Percentiles rank a stretch among this genome's conserved stretches.
Evolutionary conservation across 2,888 invertebrate genomes (phyloP).

Genomic region (Coecobrya sp.): DNA sequence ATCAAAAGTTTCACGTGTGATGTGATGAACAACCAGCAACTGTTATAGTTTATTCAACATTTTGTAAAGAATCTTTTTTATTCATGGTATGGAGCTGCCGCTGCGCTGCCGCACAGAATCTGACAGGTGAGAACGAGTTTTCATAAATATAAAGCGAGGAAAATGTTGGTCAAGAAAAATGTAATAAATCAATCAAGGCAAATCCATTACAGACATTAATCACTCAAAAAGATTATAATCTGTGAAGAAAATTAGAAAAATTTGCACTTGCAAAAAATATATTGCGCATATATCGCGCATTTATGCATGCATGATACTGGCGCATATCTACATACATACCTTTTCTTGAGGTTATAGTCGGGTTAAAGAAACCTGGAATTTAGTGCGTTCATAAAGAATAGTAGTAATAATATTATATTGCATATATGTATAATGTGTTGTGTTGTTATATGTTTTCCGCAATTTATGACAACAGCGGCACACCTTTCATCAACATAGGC

Average conservation of each 20-base stretch:
- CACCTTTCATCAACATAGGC: slow-evolving; percentile 76
- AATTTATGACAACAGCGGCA: slow-evolving; percentile 79
- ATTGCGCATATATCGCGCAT: background rate
- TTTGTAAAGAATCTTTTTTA: background rate
- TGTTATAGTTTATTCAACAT: slow-evolving; percentile 42
- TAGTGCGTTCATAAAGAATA: slow-evolving; percentile 62
- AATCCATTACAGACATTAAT: slow-evolving; percentile 79
- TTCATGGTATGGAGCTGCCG: background rate
- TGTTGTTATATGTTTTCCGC: slow-evolving; percentile 69
- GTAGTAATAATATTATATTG: slow-evolving; percentile 33
- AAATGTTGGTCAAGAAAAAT: slow-evolving; percentile 75
- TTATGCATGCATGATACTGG: background rate
- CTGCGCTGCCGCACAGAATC: slow-evolving; percentile 18
- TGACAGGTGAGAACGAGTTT: slow-evolving; percentile 79
- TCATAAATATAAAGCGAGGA: slow-evolving; percentile 56
- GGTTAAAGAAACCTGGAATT: slow-evolving; percentile 63
- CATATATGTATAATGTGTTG: slow-evolving; percentile 39
- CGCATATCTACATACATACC: background rate
- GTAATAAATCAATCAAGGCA: slow-evolving; percentile 77
- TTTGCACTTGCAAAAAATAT: slow-evolving; percentile 76
- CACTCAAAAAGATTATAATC: slow-evolving; percentile 80
- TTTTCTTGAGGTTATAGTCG: background rate
- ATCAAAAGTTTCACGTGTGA: background rate
- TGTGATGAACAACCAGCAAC: slow-evolving; percentile 36
- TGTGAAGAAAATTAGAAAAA: slow-evolving; percentile 79